A percentile compares a stretch with the other conserved stretches of the same genome.
Conservation (phyloP, 2,113 vertebrate species). For the Vicugna pacos region DNA sequence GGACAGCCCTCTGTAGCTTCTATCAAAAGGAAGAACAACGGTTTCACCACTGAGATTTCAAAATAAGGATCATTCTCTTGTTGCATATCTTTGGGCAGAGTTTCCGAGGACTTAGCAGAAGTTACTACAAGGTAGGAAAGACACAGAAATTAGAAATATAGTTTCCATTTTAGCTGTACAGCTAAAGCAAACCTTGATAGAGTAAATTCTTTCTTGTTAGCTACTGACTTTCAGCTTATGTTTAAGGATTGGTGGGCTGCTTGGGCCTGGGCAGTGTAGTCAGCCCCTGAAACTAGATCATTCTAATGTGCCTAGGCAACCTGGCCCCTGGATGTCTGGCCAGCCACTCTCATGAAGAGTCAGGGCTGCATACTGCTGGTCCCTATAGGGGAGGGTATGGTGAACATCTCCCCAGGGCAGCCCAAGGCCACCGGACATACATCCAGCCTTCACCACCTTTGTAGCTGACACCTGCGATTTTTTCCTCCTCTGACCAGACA, state of each 20-base stretch:
- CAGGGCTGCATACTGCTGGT: neutral
- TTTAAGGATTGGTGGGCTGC: neutral
- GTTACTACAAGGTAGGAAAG: neutral
- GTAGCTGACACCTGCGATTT: neutral
- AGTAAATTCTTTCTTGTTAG: constrained; percentile 41
- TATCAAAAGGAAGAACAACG: constrained; percentile 22
- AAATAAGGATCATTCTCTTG: constrained; percentile 36
- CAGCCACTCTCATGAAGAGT: neutral
- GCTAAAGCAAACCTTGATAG: neutral
- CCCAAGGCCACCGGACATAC: neutral
- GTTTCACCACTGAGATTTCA: constrained; percentile 52
- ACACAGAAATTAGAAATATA: neutral
- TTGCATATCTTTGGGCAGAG: neutral
- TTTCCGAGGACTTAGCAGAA: neutral
- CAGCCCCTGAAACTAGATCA: neutral
- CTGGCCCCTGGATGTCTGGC: neutral
- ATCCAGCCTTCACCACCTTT: neutral
- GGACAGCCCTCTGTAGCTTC: constrained; percentile 20
- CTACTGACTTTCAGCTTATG: neutral
- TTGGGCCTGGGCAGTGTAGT: neutral
- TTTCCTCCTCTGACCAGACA: neutral
- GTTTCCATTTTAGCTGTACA: neutral
- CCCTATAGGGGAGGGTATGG: neutral
- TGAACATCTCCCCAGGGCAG: neutral
- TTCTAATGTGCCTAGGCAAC: neutral